Percentiles rank a stretch among this genome's conserved stretches.
These are phyloP conservation scores for Sphenodon punctatus DNA, from an alignment of 2,797 vertebrate species.

Conservation along the genomic window DNA sequence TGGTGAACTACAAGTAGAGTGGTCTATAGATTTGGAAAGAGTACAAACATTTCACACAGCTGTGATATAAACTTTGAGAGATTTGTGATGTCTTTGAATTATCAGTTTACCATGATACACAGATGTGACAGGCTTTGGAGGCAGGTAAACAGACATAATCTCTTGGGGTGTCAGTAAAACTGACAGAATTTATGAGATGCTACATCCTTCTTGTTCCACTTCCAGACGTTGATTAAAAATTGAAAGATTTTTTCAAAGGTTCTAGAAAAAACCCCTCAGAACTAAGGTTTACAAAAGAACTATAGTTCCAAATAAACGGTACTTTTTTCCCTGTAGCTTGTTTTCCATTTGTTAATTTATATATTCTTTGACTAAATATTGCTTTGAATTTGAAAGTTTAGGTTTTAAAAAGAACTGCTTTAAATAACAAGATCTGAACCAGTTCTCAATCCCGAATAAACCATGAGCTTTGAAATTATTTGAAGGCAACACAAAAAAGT, in stretches of 20 bases:
- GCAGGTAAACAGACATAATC: background rate
- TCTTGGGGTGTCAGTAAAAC: background rate
- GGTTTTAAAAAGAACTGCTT: background rate
- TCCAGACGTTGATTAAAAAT: conserved; percentile 21
- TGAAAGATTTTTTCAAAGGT: conserved; percentile 16
- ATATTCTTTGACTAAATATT: background rate
- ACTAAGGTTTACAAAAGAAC: background rate
- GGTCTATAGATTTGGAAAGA: background rate
- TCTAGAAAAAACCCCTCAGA: background rate
- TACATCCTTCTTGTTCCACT: background rate
- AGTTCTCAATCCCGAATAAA: background rate
- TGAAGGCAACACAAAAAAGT: background rate
- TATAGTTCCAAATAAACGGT: background rate
- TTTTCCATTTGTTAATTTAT: background rate
- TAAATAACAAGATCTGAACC: background rate
- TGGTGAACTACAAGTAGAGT: background rate
- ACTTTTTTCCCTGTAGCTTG: background rate
- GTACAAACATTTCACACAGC: background rate
- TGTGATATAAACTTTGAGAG: background rate
- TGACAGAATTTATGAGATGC: background rate
- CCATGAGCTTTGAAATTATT: background rate
- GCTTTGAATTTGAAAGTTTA: background rate
- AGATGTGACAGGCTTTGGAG: background rate
- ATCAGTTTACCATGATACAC: background rate
- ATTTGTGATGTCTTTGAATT: conserved; percentile 18